These are phyloP conservation scores for Agrilus cyanescens DNA, from an alignment of 2,888 invertebrate genomes.

Conservation along the genomic window DNA sequence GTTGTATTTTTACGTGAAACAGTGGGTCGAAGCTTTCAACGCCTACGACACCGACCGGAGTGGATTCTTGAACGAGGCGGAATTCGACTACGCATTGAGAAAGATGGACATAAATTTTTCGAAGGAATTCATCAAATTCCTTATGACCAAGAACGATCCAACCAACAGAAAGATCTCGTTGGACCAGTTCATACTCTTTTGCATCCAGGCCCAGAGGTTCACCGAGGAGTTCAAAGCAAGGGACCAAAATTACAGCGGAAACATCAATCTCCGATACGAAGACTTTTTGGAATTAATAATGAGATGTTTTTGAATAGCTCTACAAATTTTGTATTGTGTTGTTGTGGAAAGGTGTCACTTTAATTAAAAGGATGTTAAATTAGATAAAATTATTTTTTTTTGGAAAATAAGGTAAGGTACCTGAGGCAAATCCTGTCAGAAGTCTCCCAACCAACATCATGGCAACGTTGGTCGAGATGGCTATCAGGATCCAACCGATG, in stretches of 20 bases:
- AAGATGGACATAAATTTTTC: constrained; percentile 28
- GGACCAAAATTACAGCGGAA: constrained; percentile 26
- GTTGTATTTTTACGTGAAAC: constrained; percentile 29
- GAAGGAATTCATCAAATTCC: constrained; percentile 25
- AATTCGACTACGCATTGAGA: constrained; percentile 25
- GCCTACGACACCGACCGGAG: constrained; percentile 24
- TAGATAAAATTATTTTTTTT: no score
- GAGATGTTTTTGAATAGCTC: constrained; percentile 18
- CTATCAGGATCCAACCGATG: constrained; percentile 45
- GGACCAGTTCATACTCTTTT: constrained; percentile 32
- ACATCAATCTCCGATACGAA: constrained; percentile 29
- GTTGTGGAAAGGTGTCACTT: no score
- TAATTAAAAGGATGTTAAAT: no score
- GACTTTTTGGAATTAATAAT: constrained; percentile 30
- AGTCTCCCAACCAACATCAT: constrained; percentile 42
- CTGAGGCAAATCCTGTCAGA: constrained; percentile 42
- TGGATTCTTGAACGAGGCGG: constrained; percentile 26
- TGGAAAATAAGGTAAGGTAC: no score
- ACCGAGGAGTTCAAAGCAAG: constrained; percentile 31
- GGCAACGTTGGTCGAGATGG: constrained; percentile 37
- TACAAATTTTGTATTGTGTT: no score
- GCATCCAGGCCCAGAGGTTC: constrained; percentile 31
- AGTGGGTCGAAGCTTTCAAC: constrained; percentile 29
- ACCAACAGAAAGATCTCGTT: constrained; percentile 25
- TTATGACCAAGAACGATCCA: constrained; percentile 25